Conservation (phyloP, 1,140 invertebrate species). For the Sesamia nonagrioides region DNA sequence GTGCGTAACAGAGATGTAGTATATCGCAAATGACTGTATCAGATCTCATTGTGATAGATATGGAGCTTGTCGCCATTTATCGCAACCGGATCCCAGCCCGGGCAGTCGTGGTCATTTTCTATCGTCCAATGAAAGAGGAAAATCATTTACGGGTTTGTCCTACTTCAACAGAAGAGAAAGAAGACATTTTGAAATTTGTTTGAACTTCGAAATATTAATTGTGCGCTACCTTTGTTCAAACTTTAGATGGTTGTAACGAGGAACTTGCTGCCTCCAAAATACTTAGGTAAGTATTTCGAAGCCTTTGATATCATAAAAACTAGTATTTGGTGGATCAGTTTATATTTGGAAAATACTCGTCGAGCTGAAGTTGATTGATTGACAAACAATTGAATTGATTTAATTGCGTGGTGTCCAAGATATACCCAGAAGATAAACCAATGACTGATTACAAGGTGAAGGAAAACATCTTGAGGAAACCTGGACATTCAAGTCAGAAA, state of each 20-base stretch:
- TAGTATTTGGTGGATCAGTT: not conserved
- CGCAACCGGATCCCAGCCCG: slow-evolving; percentile 15
- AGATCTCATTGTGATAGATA: slow-evolving; percentile 29
- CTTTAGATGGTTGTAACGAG: no score
- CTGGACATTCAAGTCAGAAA: no score
- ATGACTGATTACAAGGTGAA: no score
- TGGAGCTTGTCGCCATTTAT: slow-evolving; percentile 29
- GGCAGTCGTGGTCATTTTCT: slow-evolving; percentile 25
- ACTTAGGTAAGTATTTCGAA: no score
- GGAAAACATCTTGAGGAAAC: no score
- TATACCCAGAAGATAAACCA: no score
- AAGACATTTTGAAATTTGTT: not conserved
- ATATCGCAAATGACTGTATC: slow-evolving; percentile 23
- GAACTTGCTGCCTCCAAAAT: no score
- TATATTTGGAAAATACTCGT: no score
- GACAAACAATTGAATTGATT: no score
- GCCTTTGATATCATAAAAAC: not conserved
- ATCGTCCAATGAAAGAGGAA: slow-evolving; percentile 26
- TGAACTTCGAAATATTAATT: not conserved
- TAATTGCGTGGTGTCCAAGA: no score
- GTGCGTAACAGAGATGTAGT: slow-evolving; percentile 7
- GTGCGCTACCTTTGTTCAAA: not conserved
- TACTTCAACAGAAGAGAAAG: not conserved
- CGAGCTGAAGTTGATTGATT: no score
- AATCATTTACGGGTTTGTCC: slow-evolving; percentile 17